These are phyloP conservation scores for Gallinago solitaria DNA, from an alignment of 2,797 vertebrate genomes.

Conservation along the genomic window DNA sequence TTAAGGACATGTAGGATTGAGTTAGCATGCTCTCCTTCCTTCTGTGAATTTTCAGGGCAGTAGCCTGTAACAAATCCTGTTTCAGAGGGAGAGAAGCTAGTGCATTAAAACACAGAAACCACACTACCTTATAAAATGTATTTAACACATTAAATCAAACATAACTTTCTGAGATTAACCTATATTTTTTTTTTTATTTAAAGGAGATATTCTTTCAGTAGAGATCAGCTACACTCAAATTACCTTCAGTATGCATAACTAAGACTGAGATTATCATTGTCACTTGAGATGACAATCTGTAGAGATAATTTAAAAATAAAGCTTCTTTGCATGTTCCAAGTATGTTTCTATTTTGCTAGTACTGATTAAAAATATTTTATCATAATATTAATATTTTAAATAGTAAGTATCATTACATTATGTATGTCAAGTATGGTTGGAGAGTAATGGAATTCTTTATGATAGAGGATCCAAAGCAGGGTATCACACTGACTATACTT, in stretches of 20 bases:
- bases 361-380: neutral
- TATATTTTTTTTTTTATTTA: neutral
- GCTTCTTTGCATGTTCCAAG: neutral
- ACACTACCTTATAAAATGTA: neutral
- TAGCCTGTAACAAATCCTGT: slow-evolving; percentile 21
- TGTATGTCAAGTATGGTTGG: neutral
- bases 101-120: neutral
- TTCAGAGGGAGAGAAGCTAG: neutral
- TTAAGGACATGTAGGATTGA: neutral
- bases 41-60: slow-evolving; percentile 32
- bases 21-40: neutral
- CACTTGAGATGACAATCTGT: neutral
- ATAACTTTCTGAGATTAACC: neutral
- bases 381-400: neutral
- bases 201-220: neutral
- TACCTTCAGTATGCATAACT: neutral
- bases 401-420: neutral
- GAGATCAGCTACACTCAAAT: neutral
- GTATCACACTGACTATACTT: neutral
- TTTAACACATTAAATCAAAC: neutral
- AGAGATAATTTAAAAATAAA: neutral
- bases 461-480: neutral
- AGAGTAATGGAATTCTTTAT: neutral
- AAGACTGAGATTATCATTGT: neutral
- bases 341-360: neutral